Conservation (phyloP, 2,888 invertebrate species). For the Apamea monoglypha region DNA sequence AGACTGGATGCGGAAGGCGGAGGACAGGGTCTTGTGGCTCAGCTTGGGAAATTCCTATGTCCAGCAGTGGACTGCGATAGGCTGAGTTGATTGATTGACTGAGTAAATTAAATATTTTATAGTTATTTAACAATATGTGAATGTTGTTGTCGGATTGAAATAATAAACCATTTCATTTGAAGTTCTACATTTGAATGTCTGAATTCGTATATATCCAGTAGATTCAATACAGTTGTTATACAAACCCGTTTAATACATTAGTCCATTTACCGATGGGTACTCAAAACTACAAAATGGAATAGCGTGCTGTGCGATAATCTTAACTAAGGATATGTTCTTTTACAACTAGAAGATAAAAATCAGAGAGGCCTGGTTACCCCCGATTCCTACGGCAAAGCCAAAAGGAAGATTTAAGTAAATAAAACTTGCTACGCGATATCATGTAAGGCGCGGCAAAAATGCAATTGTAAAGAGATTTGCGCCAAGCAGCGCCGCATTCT, state of each 20-base stretch:
- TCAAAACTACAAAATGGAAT: background rate
- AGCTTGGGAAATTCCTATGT: too few relatives aligned
- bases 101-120: background rate
- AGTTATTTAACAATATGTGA: background rate
- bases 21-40: too few relatives aligned
- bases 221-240: background rate
- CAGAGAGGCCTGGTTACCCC: background rate
- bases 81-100: too few relatives aligned
- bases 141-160: background rate
- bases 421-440: conserved; percentile 17
- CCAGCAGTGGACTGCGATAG: too few relatives aligned
- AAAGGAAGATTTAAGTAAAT: background rate
- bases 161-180: background rate
- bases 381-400: background rate
- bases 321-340: background rate
- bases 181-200: background rate
- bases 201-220: background rate
- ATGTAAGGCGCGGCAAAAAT: conserved; percentile 41
- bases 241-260: background rate
- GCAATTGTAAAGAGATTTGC: conserved; percentile 54
- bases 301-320: background rate
- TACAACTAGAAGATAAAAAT: background rate
- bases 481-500: conserved; percentile 44
- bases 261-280: background rate
- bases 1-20: too few relatives aligned